Conservation (phyloP, 2,113 vertebrate genomes). For the Meles meles region DNA sequence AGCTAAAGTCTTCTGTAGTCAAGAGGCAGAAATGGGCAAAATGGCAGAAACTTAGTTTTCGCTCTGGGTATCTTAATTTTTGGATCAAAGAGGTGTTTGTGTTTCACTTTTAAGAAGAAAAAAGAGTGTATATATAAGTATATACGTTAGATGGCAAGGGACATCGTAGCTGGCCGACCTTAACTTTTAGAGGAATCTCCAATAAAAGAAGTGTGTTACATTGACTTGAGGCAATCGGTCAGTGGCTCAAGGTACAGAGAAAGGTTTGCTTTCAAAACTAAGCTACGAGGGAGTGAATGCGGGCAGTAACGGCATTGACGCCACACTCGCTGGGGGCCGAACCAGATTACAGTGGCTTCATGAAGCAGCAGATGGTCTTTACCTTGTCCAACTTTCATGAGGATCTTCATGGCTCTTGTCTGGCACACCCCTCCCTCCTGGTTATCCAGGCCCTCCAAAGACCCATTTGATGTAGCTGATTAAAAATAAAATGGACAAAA, state of each 20-base stretch:
- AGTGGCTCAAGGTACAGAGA: slow-evolving; percentile 65
- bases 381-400: slow-evolving; percentile 99
- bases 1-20: slow-evolving; percentile 77
- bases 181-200: slow-evolving; percentile 69
- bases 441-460: slow-evolving; percentile 98
- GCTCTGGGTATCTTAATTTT: slow-evolving; percentile 73
- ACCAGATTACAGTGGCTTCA: slow-evolving; percentile 72
- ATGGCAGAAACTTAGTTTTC: slow-evolving; percentile 74
- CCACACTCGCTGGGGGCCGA: slow-evolving; percentile 56
- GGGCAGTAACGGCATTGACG: not conserved
- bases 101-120: slow-evolving; percentile 75
- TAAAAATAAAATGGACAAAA: slow-evolving; percentile 84
- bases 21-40: slow-evolving; percentile 75
- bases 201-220: slow-evolving; percentile 67
- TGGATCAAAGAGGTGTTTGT: slow-evolving; percentile 74
- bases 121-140: slow-evolving; percentile 25
- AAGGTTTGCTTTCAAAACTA: slow-evolving; percentile 70
- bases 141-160: slow-evolving; percentile 55
- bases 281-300: slow-evolving; percentile 49
- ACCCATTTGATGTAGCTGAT: slow-evolving; percentile 98
- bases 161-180: slow-evolving; percentile 70
- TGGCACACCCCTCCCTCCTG: slow-evolving; percentile 99
- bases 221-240: slow-evolving; percentile 69
- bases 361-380: slow-evolving; percentile 83
- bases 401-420: slow-evolving; percentile 99